These are phyloP conservation scores for Strigamia transsilvanica DNA, from an alignment of 2,888 invertebrate species.

Conservation along the genomic window DNA sequence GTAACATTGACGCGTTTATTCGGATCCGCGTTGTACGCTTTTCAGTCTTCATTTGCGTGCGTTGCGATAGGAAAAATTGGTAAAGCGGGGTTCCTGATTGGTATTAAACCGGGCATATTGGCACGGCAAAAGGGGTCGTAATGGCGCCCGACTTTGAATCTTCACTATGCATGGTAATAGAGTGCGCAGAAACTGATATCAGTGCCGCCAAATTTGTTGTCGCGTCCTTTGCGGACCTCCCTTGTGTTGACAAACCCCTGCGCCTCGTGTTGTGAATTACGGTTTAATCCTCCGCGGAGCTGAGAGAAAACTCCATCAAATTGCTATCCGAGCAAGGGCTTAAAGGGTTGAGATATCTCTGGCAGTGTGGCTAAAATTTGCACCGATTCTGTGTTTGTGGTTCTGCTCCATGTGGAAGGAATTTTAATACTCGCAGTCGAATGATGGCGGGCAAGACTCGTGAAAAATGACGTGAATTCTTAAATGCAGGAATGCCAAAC, in stretches of 20 bases:
- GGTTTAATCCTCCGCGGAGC: conserved; percentile 27
- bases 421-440: conserved; percentile 34
- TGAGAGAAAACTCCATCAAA: conserved; percentile 37
- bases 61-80: not conserved
- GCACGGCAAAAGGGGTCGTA: conserved; percentile 30
- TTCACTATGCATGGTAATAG: not conserved
- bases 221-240: not conserved
- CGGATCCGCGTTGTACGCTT: not conserved
- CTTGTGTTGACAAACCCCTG: not conserved
- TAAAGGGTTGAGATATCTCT: conserved; percentile 37
- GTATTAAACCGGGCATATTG: conserved; percentile 19
- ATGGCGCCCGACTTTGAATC: conserved; percentile 39
- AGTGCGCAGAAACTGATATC: conserved; percentile 28
- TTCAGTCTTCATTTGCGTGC: not conserved
- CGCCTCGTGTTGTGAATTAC: conserved; percentile 31
- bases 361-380: conserved; percentile 19
- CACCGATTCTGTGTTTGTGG: conserved; percentile 40
- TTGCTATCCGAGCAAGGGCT: not conserved
- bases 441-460: conserved; percentile 27
- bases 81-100: not conserved
- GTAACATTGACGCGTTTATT: not conserved
- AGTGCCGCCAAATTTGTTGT: conserved; percentile 41
- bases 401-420: conserved; percentile 11
- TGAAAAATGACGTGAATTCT: conserved; percentile 47
- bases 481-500: conserved; percentile 47